These are phyloP conservation scores for Meteorus sp. DNA, from an alignment of 1,140 invertebrate genomes.

Conservation along the genomic window DNA sequence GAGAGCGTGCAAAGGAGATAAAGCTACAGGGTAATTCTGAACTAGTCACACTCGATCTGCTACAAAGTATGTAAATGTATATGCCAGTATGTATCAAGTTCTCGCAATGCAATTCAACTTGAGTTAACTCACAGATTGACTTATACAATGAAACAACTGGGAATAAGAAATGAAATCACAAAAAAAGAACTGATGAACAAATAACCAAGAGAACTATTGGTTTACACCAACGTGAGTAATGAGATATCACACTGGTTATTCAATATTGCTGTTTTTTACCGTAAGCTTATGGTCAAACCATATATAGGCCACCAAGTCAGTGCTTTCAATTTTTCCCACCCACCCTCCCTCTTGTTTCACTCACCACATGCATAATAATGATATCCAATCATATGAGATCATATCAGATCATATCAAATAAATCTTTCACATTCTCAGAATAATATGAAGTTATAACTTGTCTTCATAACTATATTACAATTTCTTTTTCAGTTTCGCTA, in stretches of 20 bases:
- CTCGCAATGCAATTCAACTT: background rate
- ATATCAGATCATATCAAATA: too few species aligned
- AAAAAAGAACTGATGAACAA: background rate
- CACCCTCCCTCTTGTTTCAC: background rate
- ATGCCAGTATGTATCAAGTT: too few species aligned
- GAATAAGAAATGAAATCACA: background rate
- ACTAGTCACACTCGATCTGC: too few species aligned
- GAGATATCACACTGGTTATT: background rate
- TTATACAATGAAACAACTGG: background rate
- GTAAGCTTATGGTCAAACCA: conserved; percentile 2
- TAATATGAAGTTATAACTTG: too few species aligned
- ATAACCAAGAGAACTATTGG: background rate
- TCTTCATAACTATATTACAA: too few species aligned
- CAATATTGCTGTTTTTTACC: conserved; percentile 21
- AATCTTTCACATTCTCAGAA: too few species aligned
- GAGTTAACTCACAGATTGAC: background rate
- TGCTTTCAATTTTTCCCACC: background rate
- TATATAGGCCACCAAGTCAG: background rate
- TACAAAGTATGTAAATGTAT: too few species aligned
- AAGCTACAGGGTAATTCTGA: too few species aligned
- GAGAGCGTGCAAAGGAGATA: too few species aligned
- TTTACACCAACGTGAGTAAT: conserved; percentile 1
- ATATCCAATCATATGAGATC: too few species aligned
- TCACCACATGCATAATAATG: too few species aligned
- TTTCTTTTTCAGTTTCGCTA: too few species aligned